phyloP scores from a whole-genome alignment of 1,140 invertebrate species.

The Dreissena polymorpha region DNA sequence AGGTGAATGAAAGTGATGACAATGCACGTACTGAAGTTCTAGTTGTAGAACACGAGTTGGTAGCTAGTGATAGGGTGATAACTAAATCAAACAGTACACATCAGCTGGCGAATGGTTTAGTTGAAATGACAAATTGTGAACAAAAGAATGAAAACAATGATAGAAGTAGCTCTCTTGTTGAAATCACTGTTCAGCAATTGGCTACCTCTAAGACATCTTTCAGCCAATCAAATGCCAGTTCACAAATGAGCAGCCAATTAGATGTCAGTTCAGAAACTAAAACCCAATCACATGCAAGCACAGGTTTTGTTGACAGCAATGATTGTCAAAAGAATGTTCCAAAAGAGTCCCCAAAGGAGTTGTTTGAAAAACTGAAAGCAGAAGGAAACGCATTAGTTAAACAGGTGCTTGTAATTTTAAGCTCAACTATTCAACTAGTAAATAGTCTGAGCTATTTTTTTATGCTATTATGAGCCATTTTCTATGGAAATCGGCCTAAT shows the following conservation, averaged over 20 bases:
- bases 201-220: too few relatives aligned
- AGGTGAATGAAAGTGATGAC: background rate
- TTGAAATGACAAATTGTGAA: constrained; percentile 1
- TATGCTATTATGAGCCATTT: too few relatives aligned
- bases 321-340: background rate
- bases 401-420: constrained; percentile 73
- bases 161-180: background rate
- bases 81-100: background rate
- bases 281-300: constrained; percentile 25
- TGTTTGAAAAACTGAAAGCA: constrained; percentile 72
- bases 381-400: constrained; percentile 75
- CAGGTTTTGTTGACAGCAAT: too few relatives aligned
- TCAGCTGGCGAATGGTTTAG: background rate
- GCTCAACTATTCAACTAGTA: too few relatives aligned
- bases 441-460: too few relatives aligned
- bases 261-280: background rate
- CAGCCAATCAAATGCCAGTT: background rate
- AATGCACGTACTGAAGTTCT: background rate
- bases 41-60: background rate
- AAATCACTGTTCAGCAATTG: too few relatives aligned
- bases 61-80: background rate
- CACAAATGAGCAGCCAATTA: constrained; percentile 50
- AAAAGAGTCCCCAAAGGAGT: constrained; percentile 17
- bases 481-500: too few relatives aligned
- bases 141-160: background rate